These are phyloP conservation scores for Parazoanthus darwini DNA, from an alignment of 92 coral and sea anemone species.

Conservation along the genomic window DNA sequence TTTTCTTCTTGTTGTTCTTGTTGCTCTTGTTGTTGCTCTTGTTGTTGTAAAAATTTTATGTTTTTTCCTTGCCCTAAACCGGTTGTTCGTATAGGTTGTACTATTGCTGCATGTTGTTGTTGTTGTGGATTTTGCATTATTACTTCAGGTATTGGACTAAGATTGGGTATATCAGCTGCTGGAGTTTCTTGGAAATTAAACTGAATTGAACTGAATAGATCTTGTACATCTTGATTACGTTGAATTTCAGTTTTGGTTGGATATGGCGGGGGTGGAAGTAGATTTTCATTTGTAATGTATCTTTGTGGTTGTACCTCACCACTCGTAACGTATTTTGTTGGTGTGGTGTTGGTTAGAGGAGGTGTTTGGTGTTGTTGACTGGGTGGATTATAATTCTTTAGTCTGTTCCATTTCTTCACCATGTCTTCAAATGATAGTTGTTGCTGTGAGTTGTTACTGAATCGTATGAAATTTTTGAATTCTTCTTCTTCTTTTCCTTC, in stretches of 20 bases:
- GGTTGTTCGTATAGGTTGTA: slow-evolving; percentile 8
- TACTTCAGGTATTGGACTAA: background rate
- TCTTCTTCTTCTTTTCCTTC: no score
- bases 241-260: background rate
- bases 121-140: background rate
- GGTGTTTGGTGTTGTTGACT: background rate
- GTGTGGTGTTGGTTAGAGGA: background rate
- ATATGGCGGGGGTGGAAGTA: background rate
- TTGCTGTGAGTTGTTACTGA: no score
- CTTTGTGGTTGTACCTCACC: background rate
- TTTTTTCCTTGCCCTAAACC: background rate
- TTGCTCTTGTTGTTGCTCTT: background rate
- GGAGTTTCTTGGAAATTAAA: background rate
- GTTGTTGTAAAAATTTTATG: background rate
- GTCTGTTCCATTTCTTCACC: no score
- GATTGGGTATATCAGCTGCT: background rate
- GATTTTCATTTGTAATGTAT: background rate
- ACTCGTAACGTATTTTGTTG: background rate
- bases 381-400: no score
- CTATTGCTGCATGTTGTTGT: slow-evolving; percentile 4
- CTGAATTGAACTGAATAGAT: background rate
- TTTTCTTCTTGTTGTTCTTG: background rate
- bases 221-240: background rate
- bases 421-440: no score
- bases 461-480: no score